These are phyloP conservation scores for Cephus cinctus DNA, from an alignment of 1,140 invertebrate genomes.

Conservation along the genomic window DNA sequence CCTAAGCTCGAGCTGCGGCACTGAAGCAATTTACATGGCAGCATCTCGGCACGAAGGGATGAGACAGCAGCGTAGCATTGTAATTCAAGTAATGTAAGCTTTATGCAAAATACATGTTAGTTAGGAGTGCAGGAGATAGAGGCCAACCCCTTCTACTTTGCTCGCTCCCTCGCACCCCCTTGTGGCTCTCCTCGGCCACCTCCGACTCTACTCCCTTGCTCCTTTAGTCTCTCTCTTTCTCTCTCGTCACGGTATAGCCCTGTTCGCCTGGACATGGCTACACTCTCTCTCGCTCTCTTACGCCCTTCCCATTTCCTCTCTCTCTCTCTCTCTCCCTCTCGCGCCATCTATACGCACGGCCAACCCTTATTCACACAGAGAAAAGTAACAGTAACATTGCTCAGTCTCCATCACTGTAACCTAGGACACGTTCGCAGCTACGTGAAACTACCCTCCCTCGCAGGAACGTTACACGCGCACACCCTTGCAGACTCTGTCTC, in stretches of 20 bases:
- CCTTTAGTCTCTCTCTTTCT: slow-evolving; percentile 18
- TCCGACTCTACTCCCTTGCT: no score
- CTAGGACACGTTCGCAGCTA: no score
- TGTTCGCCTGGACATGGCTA: slow-evolving; percentile 10
- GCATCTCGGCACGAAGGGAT: slow-evolving; percentile 31
- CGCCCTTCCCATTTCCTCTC: slow-evolving; percentile 3
- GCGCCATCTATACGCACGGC: slow-evolving; percentile 2
- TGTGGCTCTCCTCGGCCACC: slow-evolving; percentile 17
- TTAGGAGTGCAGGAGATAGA: slow-evolving; percentile 52
- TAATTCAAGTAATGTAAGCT: slow-evolving; percentile 56
- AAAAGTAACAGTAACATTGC: no score
- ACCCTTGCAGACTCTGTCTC: no score
- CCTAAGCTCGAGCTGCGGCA: slow-evolving; percentile 16
- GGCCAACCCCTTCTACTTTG: not conserved
- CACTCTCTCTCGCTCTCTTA: slow-evolving; percentile 1
- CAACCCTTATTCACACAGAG: not conserved
- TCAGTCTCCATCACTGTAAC: no score
- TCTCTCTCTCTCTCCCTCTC: slow-evolving; percentile 12
- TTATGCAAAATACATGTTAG: slow-evolving; percentile 56
- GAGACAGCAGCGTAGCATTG: slow-evolving; percentile 46
- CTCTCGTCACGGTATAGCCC: slow-evolving; percentile 8
- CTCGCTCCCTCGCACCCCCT: slow-evolving; percentile 4
- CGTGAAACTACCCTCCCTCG: no score
- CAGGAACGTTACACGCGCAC: no score
- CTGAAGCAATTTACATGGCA: slow-evolving; percentile 50